phyloP scores from a whole-genome alignment of 2,797 vertebrate species.

The Dipus sagitta region DNA sequence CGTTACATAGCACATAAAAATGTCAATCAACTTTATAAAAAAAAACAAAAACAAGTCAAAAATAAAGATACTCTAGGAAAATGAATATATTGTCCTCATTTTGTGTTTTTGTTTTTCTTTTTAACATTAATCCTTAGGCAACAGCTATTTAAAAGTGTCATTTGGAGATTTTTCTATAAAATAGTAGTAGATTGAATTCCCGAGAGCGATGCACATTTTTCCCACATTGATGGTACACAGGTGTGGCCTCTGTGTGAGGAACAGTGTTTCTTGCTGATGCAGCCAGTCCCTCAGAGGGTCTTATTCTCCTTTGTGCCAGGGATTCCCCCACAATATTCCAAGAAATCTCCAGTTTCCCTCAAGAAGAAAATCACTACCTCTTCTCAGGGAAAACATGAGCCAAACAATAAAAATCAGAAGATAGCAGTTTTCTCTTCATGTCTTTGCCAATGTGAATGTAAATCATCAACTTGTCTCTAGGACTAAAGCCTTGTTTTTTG shows the following conservation, averaged over 20 bases:
- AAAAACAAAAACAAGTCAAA: not conserved
- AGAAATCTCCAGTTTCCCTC: not conserved
- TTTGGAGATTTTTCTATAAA: not conserved
- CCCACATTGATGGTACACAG: not conserved
- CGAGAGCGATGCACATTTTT: not conserved
- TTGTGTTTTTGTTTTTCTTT: too few relatives aligned
- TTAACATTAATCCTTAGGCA: not conserved
- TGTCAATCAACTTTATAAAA: not conserved
- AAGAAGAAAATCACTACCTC: not conserved
- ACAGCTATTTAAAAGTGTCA: not conserved
- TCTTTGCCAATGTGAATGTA: not conserved
- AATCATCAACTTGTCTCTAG: not conserved
- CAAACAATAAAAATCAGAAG: slow-evolving; percentile 2
- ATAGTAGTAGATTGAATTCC: not conserved
- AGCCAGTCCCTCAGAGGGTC: fast-evolving
- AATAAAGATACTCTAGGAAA: not conserved
- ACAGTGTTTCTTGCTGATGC: not conserved
- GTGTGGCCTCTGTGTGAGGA: not conserved
- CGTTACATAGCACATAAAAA: not conserved
- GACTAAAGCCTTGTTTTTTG: not conserved
- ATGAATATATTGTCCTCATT: not conserved
- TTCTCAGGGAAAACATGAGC: not conserved
- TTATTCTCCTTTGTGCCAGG: fast-evolving
- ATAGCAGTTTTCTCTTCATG: not conserved
- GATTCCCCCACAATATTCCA: not conserved